Base-by-base conservation (phyloP, 2,113 vertebrate species). In the Elephas maximus region DNA sequence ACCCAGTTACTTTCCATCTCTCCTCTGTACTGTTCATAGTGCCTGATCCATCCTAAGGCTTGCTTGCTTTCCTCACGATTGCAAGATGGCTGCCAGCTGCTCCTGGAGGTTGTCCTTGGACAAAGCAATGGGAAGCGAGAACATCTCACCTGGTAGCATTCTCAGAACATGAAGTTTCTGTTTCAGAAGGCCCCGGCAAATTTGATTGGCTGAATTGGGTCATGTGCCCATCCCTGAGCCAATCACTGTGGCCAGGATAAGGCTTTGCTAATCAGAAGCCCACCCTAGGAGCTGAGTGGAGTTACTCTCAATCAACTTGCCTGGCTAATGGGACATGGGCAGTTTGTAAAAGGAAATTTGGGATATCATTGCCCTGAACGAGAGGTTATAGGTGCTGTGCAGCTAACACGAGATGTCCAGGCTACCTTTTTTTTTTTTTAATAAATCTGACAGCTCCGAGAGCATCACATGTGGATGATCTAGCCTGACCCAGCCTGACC, bases 261-360 rank as follows among this genome's bases (percentile, higher is more conserved):
- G 44, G 51, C 45, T 78, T 41, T 45, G 60, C 57, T 83, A 44
- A 26, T 26, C 20, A 65, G 41, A 60, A 60, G 11, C 41, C 30
- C 71, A 65, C 20, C 26, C n/a, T n/a, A 74, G 45, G 30, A 41
- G 30, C n/a, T 83, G 21, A 90, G 44, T 28, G 1, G 60, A 23
- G 20, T 37, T 15, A 17, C 23, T 21, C 20, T 63, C 88, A 23
- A 0, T 53, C 45, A 53, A 9, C 79, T 89, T 44, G 10, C 8
- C 5, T 67, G 77, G 73, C 45, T 79, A 79, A 82, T 44, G 30
- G 18, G 12, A 24, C 23, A 71, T 9, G 20, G 26, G 21, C 11
- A n/a, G 30, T 30, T 88, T n/a, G n/a, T 63, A 17, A 96, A 73
- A 78, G 84, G 77, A 95, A 88, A 23, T 45, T 28, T n/a, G n/a